These are phyloP conservation scores for Tangara arthus DNA, from an alignment of 2,797 vertebrate species.

Conservation along the genomic window DNA sequence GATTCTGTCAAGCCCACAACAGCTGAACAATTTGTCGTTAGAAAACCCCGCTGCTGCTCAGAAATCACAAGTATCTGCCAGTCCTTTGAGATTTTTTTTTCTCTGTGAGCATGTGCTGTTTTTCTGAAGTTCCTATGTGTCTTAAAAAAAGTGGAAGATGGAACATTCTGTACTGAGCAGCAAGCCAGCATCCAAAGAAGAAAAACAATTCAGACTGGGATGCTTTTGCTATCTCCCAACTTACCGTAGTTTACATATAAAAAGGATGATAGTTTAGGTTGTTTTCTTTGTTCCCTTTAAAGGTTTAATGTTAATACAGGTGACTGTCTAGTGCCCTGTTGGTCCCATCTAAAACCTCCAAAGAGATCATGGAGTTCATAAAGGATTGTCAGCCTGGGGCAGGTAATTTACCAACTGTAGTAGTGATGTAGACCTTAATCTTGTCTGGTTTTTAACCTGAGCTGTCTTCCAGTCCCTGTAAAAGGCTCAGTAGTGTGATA, in stretches of 20 bases:
- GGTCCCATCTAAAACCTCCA: neutral
- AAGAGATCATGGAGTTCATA: neutral
- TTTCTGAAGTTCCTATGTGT: constrained; percentile 57
- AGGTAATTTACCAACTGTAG: neutral
- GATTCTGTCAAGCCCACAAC: constrained; percentile 48
- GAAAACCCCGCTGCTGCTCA: constrained; percentile 49
- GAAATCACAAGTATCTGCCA: constrained; percentile 56
- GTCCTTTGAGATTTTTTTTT: constrained; percentile 33
- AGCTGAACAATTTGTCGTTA: constrained; percentile 58
- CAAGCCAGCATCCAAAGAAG: neutral
- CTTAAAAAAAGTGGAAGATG: constrained; percentile 10
- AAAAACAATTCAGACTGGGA: neutral
- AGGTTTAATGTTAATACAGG: neutral
- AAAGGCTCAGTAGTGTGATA: neutral
- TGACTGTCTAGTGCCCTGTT: neutral
- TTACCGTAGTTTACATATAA: neutral
- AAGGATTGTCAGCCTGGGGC: neutral
- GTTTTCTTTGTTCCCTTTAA: neutral
- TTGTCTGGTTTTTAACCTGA: neutral
- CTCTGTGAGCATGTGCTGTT: constrained; percentile 59
- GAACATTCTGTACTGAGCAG: constrained; percentile 40
- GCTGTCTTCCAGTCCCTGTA: neutral
- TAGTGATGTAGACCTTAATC: neutral
- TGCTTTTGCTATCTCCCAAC: neutral
- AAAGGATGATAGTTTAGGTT: neutral